Evolutionary conservation across 2,797 vertebrate genomes (phyloP).

Genomic region (Meriones psammophilus): DNA sequence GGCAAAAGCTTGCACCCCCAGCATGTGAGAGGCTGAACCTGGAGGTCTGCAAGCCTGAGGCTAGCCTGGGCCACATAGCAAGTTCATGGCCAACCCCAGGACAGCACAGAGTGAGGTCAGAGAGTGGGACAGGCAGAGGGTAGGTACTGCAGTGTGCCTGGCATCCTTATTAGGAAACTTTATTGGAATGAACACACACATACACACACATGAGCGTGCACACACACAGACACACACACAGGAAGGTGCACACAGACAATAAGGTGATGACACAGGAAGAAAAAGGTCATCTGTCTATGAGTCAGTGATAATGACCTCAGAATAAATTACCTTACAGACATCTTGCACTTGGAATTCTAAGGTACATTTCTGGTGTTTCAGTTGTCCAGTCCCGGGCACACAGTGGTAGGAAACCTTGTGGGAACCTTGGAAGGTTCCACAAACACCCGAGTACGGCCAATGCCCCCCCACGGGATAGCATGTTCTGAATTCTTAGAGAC

Average conservation of each 20-base stretch:
- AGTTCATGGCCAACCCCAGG: not conserved
- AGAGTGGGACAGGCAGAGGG: not conserved
- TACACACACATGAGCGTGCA: no score
- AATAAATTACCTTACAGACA: not conserved
- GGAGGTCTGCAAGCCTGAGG: not conserved
- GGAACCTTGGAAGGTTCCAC: not conserved
- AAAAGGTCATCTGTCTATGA: not conserved
- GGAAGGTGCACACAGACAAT: not conserved
- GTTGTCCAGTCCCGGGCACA: accelerated
- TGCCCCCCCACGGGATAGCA: not conserved
- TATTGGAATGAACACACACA: not conserved
- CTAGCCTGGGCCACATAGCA: not conserved
- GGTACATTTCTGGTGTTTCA: not conserved
- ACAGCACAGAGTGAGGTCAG: not conserved
- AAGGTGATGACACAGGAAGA: not conserved
- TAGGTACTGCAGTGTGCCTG: not conserved
- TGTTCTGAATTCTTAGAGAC: not conserved
- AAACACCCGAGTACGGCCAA: not conserved
- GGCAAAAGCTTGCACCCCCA: not conserved
- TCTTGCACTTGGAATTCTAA: not conserved
- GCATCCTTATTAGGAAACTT: not conserved
- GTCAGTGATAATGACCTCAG: not conserved
- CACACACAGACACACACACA: not conserved
- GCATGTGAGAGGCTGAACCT: not conserved
- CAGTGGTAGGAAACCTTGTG: not conserved